Evolutionary conservation across 2,888 invertebrate species (phyloP).

Genomic region (Lasioglossum vierecki): DNA sequence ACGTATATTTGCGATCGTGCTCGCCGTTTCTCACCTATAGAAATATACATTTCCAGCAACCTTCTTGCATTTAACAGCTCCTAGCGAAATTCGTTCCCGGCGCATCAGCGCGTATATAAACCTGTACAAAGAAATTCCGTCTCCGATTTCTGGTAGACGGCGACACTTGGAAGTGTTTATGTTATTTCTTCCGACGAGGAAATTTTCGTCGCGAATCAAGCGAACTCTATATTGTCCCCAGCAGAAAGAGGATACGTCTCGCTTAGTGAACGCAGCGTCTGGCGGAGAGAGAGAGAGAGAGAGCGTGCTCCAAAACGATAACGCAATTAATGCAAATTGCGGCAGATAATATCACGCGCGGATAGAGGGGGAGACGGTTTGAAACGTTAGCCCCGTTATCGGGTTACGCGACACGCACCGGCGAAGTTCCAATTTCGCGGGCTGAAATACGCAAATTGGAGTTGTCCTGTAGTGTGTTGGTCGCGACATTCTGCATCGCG

Average conservation of each 20-base stretch:
- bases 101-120: neutral
- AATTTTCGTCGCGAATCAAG: neutral
- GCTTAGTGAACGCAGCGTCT: neutral
- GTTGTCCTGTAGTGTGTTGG: constrained; percentile 25
- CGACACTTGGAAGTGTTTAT: neutral
- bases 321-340: constrained; percentile 44
- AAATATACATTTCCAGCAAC: neutral
- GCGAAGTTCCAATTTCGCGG: constrained; percentile 49
- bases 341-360: constrained; percentile 28
- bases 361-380: neutral
- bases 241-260: constrained; percentile 13
- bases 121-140: neutral
- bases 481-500: constrained; percentile 67
- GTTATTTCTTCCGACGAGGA: neutral
- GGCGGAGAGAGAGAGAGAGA: constrained; percentile 3
- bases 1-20: neutral
- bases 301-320: constrained; percentile 34
- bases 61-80: neutral
- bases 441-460: constrained; percentile 64
- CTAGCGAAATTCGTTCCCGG: neutral
- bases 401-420: constrained; percentile 52
- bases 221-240: neutral
- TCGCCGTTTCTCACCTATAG: neutral
- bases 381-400: constrained; percentile 36
- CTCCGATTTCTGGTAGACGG: neutral